A percentile compares a stretch with the other conserved stretches of the same genome.
Evolutionary conservation across 2,113 vertebrate species (phyloP).

Genomic region (Rhabdornis inornatus): DNA sequence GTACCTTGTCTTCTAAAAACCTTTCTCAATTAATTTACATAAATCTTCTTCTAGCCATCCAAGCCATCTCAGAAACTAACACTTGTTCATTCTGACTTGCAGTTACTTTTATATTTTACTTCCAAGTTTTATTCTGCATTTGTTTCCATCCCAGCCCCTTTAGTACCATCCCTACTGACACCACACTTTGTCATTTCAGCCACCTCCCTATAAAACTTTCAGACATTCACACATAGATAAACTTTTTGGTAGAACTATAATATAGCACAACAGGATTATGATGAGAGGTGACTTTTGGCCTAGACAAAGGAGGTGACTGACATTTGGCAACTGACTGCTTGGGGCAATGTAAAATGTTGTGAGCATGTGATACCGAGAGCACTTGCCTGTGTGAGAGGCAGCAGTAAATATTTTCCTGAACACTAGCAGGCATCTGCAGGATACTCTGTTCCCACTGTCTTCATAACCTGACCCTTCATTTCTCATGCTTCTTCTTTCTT

Average conservation of each 20-base stretch:
- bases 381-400: background rate
- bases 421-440: background rate
- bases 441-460: background rate
- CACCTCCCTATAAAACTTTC: background rate
- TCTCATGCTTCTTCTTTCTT: background rate
- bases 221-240: background rate
- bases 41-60: background rate
- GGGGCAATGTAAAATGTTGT: background rate
- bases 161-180: background rate
- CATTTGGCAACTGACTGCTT: background rate
- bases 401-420: background rate
- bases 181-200: background rate
- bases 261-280: background rate
- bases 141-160: background rate
- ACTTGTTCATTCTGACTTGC: background rate
- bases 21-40: background rate
- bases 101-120: background rate
- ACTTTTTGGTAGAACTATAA: background rate
- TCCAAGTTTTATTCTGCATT: background rate
- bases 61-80: background rate
- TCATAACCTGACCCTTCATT: background rate
- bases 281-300: background rate
- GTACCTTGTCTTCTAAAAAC: background rate
- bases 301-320: background rate
- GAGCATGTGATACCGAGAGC: background rate